Evolutionary conservation across 2,113 vertebrate species (phyloP).

Genomic region (Montifringilla adamsi): DNA sequence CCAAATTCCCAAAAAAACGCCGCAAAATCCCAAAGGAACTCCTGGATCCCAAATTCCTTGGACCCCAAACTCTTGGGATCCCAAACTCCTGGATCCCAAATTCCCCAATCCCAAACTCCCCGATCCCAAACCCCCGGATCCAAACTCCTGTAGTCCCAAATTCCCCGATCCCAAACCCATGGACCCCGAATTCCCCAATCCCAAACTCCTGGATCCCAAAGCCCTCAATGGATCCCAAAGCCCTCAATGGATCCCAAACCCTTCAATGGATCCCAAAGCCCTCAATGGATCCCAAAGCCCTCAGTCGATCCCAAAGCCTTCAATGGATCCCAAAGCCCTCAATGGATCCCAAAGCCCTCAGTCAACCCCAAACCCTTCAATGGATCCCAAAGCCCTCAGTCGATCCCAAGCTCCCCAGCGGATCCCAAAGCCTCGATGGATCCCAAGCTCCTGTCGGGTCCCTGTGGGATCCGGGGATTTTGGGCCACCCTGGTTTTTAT

Average conservation of each 20-base stretch:
- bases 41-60: not conserved
- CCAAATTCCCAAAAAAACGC: not conserved
- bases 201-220: not conserved
- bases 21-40: not conserved
- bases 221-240: too few relatives aligned
- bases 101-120: too few relatives aligned
- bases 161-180: not conserved
- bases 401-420: too few relatives aligned
- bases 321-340: not conserved
- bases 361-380: not conserved
- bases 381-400: not conserved
- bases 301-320: rapidly evolving
- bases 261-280: not conserved
- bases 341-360: too few relatives aligned
- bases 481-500: not conserved
- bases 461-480: too few relatives aligned
- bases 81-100: too few relatives aligned
- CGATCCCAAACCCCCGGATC: rapidly evolving
- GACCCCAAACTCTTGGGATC: too few relatives aligned
- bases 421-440: too few relatives aligned
- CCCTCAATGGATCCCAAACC: not conserved
- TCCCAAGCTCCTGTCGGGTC: too few relatives aligned
- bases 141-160: not conserved
- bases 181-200: too few relatives aligned
- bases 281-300: too few relatives aligned